Base-by-base conservation (phyloP, 2,797 vertebrate species). In the Apogon talboti region DNA sequence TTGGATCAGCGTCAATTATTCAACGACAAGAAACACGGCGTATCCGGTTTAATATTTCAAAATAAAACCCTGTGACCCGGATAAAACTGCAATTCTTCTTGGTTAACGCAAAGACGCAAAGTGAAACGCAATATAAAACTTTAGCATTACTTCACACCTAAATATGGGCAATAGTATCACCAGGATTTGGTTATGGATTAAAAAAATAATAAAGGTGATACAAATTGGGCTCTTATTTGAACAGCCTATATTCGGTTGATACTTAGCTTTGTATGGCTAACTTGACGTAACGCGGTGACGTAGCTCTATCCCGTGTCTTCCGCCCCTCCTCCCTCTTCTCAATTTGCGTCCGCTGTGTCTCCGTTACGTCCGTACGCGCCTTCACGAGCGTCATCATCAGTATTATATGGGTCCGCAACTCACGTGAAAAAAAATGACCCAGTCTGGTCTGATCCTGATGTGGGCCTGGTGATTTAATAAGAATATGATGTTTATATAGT, bases 361-460 rank as follows among this genome's bases (percentile, higher is more conserved):
- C 90, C 87, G 90, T 93, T 93, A 94, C 94, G 92, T 93, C 86
- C 63, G 68, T 46, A 72, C 79, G 79, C 86, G 55, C 59, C 82
- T 64, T 78, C 69, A 82, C 80, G 3, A 46, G 78, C 92, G 93
- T 93, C 92, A 92, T 85, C 88, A 38, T 84, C 88, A 45, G 85
- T 62, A 74, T 89, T 78, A 82, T 44, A 41, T 47, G 71, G 74
- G 66, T 66, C 83, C 74, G 77, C 75, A 66, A 81, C 75, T 79
- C 69, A 35, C 5, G 28, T 66, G 64, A 60, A 78, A 66, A 64
- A 65, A 75, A 66, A 82, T 79, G 81, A 87, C 82, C 80, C 66
- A 71, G 79, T 85, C 76, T 73, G 50, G 42, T 13, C 61, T 60
- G 56, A 74, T 78, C 53, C 50, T 6, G 3, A 55, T 35, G 38